Conservation (phyloP, 2,113 vertebrate genomes). For the Nicator chloris region DNA sequence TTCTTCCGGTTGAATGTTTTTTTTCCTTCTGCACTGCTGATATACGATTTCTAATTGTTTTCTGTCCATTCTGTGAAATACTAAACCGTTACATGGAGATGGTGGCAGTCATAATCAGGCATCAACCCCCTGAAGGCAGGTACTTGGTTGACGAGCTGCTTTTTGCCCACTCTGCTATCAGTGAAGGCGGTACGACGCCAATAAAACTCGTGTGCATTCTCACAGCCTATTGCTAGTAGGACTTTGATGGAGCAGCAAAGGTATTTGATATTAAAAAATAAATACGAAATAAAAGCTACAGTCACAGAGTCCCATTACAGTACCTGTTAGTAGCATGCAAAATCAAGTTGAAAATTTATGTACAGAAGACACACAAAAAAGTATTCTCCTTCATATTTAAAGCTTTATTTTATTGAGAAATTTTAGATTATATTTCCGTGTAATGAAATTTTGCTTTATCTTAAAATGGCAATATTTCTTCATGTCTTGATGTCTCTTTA, state of each 20-base stretch:
- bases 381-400: neutral
- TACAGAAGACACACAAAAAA: neutral
- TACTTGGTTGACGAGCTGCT: rapidly evolving
- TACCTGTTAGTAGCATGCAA: neutral
- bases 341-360: neutral
- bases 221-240: neutral
- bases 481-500: neutral
- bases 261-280: neutral
- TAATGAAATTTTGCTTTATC: neutral
- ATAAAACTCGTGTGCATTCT: neutral
- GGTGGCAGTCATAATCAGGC: rapidly evolving
- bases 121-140: neutral
- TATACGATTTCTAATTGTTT: neutral
- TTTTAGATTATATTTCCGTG: neutral
- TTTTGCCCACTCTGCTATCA: neutral
- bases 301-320: neutral
- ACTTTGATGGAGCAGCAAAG: neutral
- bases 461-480: neutral
- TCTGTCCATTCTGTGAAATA: neutral
- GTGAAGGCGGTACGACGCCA: neutral
- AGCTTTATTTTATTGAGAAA: neutral
- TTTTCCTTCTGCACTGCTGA: neutral
- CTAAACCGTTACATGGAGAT: neutral
- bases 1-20: neutral
- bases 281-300: neutral